Evolutionary conservation across 2,797 vertebrate genomes (phyloP).

Genomic region (Acanthiza pusilla): DNA sequence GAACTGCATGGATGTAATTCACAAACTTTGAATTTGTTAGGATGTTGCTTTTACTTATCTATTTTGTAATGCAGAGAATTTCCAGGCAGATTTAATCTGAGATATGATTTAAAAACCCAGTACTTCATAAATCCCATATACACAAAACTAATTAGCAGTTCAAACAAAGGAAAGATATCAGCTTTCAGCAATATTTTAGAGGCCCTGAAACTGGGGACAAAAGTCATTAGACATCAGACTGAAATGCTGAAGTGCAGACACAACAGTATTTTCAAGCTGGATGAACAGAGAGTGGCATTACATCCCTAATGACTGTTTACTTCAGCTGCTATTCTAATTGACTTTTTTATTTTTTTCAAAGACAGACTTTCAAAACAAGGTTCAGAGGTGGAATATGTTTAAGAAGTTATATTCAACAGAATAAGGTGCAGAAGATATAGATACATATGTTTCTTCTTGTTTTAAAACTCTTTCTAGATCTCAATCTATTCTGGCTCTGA

Average conservation of each 20-base stretch:
- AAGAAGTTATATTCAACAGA: background rate
- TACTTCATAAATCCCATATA: background rate
- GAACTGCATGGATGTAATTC: background rate
- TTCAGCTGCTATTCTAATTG: slow-evolving; percentile 23
- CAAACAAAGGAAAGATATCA: slow-evolving; percentile 21
- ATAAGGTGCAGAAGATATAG: background rate
- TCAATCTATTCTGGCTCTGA: background rate
- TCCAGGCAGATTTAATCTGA: background rate
- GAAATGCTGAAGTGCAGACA: slow-evolving; percentile 31
- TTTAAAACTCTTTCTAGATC: background rate
- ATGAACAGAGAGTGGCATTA: background rate
- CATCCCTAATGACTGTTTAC: slow-evolving; percentile 15
- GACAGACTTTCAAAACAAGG: background rate
- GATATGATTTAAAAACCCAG: background rate
- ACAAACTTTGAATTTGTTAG: background rate
- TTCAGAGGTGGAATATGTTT: background rate
- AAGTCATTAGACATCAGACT: background rate
- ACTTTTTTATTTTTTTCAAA: background rate
- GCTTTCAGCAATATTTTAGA: slow-evolving; percentile 18
- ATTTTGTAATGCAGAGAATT: background rate
- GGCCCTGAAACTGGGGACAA: background rate
- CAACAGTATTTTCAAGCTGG: slow-evolving; percentile 38
- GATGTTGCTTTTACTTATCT: background rate
- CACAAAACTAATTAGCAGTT: slow-evolving; percentile 5
- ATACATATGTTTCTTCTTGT: background rate